Percentiles rank a stretch among this genome's conserved stretches.
These are phyloP conservation scores for Pectinophora gossypiella DNA, from an alignment of 1,140 invertebrate genomes.

Conservation along the genomic window DNA sequence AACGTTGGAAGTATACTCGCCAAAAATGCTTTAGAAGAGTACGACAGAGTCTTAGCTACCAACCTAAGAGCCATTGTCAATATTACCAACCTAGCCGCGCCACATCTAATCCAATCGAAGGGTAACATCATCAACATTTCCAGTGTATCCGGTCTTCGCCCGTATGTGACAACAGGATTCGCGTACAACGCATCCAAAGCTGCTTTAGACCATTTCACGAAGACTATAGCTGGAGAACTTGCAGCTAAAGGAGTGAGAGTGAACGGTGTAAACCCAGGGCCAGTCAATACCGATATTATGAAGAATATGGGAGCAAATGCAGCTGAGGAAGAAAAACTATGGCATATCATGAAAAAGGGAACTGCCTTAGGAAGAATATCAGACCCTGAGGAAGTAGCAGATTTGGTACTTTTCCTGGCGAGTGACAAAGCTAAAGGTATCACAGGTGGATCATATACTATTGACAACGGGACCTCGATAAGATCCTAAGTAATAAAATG, in stretches of 20 bases:
- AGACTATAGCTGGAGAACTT: not conserved
- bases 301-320: not conserved
- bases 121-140: not conserved
- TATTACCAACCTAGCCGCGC: not conserved
- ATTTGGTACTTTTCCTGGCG: slow-evolving; percentile 1
- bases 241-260: not conserved
- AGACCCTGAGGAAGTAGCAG: slow-evolving; percentile 51
- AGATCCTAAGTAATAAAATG: not conserved
- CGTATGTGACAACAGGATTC: not conserved
- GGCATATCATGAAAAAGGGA: not conserved
- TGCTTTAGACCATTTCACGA: not conserved
- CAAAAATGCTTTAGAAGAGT: not conserved
- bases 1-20: not conserved
- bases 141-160: not conserved
- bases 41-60: not conserved
- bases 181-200: not conserved
- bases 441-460: not conserved
- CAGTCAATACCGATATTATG: not conserved
- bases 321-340: not conserved
- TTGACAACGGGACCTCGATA: slow-evolving; percentile 3
- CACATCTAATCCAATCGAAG: not conserved
- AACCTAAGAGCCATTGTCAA: not conserved
- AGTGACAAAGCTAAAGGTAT: slow-evolving; percentile 7
- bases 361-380: slow-evolving; percentile 72
- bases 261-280: not conserved